Conservation (phyloP, 2,797 vertebrate species). For the Spinus pinus region DNA sequence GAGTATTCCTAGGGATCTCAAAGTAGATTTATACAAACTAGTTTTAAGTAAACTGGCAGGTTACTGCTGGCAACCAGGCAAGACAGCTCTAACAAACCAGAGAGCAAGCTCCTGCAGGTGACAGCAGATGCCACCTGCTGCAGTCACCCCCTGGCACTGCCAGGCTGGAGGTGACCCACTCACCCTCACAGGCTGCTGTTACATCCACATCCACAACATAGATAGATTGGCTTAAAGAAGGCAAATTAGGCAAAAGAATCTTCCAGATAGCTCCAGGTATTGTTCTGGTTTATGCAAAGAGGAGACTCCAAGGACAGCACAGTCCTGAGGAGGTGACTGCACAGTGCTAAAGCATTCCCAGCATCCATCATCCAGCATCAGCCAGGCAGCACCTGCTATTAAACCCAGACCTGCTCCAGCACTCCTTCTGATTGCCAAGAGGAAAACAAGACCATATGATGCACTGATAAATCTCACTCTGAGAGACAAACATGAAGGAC, state of each 20-base stretch:
- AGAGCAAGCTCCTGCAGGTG: neutral
- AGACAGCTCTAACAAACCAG: neutral
- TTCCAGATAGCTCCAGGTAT: neutral
- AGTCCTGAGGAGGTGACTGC: neutral
- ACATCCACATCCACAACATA: accelerated
- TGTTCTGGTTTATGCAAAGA: neutral
- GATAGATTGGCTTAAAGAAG: neutral
- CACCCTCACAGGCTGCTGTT: neutral
- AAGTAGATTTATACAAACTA: neutral
- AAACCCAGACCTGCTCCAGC: neutral
- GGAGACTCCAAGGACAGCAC: neutral
- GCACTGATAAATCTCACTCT: neutral
- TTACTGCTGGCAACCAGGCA: neutral
- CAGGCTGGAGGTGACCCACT: neutral
- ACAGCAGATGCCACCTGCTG: neutral
- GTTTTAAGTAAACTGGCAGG: neutral
- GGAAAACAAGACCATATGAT: neutral
- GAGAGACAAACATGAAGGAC: neutral
- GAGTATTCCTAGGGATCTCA: neutral
- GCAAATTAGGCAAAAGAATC: neutral
- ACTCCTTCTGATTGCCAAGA: neutral
- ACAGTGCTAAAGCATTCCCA: neutral
- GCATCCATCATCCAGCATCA: neutral
- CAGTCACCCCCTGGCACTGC: neutral
- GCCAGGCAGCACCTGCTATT: accelerated